Evolutionary conservation across 2,888 invertebrate genomes (phyloP).

Genomic region (Octodonta nipae): DNA sequence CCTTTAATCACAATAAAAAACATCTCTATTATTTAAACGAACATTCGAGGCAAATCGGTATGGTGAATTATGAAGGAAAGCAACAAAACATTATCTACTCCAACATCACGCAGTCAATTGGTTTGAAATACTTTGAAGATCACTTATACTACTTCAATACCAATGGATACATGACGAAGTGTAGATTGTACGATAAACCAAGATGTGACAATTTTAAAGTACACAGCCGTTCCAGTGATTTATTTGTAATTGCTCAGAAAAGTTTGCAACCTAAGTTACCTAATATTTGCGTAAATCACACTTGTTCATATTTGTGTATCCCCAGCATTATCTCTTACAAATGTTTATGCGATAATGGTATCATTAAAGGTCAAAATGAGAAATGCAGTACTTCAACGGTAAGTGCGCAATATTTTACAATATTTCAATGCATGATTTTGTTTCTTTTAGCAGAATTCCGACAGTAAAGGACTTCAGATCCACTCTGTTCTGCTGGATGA

Average conservation of each 20-base stretch:
- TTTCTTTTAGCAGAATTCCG: no score
- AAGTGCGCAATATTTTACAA: no score
- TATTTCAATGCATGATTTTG: no score
- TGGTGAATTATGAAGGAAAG: conserved; percentile 38
- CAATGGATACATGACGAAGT: conserved; percentile 45
- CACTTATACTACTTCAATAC: conserved; percentile 56
- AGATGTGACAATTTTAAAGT: conserved; percentile 38
- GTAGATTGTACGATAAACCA: conserved; percentile 41
- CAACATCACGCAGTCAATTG: conserved; percentile 44
- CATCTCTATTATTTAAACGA: conserved; percentile 66
- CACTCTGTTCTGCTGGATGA: no score
- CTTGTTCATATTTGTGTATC: conserved; percentile 51
- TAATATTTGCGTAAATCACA: conserved; percentile 40
- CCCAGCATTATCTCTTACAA: conserved; percentile 36
- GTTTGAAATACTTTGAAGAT: conserved; percentile 61
- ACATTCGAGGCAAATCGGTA: conserved; percentile 34
- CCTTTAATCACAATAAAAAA: conserved; percentile 41
- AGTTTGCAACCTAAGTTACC: conserved; percentile 40
- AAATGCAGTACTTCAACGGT: conserved; percentile 22
- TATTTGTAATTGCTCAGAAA: conserved; percentile 41
- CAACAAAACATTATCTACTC: conserved; percentile 35
- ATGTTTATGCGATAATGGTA: conserved; percentile 47
- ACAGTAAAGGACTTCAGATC: no score
- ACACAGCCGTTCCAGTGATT: conserved; percentile 35
- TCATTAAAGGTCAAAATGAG: conserved; percentile 27